These are phyloP conservation scores for Epizoanthus scotinus DNA, from an alignment of 92 coral and sea anemone genomes.

Conservation along the genomic window DNA sequence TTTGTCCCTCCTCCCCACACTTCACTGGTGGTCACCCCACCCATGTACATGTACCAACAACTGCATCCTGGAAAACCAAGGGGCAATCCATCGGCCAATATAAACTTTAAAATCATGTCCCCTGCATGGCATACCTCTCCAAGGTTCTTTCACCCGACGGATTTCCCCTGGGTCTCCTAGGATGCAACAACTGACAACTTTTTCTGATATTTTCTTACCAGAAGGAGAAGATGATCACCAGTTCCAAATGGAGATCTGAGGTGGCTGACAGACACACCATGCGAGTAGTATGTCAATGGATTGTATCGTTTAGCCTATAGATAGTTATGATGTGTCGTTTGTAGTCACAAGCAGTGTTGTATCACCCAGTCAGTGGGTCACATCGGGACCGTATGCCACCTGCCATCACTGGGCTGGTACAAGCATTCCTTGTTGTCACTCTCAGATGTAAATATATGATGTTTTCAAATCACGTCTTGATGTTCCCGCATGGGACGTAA, in stretches of 20 bases:
- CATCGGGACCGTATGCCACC: not conserved
- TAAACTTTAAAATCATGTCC: too few species aligned
- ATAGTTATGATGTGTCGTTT: conserved; percentile 12
- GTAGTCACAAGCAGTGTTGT: conserved; percentile 36
- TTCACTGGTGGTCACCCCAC: too few species aligned
- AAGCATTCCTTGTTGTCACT: conserved; percentile 19
- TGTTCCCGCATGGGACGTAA: not conserved
- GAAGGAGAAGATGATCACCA: conserved; percentile 84
- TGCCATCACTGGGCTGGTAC: conserved; percentile 6
- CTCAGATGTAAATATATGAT: conserved; percentile 32
- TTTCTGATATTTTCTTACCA: conserved; percentile 18
- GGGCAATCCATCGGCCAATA: too few species aligned
- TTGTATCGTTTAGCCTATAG: conserved; percentile 21
- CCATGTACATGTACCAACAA: too few species aligned
- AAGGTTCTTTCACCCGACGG: too few species aligned
- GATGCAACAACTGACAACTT: too few species aligned
- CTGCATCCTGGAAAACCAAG: too few species aligned
- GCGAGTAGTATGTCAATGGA: not conserved
- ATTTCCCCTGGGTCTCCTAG: too few species aligned
- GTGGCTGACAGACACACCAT: not conserved
- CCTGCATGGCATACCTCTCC: too few species aligned
- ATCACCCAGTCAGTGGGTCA: conserved; percentile 9
- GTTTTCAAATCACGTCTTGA: conserved; percentile 8
- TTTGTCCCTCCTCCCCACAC: too few species aligned
- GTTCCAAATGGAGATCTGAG: conserved; percentile 95